Base-by-base conservation (phyloP, 2,888 invertebrate genomes). In the Sialis fuliginosa region DNA sequence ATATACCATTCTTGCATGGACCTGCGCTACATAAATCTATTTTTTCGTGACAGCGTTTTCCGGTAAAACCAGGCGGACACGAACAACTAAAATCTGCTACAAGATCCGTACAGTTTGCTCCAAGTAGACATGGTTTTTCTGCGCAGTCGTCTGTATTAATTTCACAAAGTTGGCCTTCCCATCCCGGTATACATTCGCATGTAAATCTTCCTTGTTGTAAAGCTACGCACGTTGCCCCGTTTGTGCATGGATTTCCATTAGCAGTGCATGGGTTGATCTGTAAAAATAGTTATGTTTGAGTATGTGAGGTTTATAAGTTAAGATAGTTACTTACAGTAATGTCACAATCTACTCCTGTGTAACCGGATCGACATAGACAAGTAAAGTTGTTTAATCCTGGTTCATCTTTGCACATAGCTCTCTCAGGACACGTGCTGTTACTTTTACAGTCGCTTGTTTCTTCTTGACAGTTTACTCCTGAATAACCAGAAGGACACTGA, bases 401-500 rank as follows among this genome's bases (percentile, higher is more conserved):
- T 64, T 84, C 88, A 63, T 96, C 91, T 67, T 95, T 93, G 64
- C 97, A 97, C 88, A 93, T 92, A 4, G 95, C 95, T 57, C 92
- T 73, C 60, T 92, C 93, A 1, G 91, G 90, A 56, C 97, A 97
- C 0, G 95, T 89, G 51, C 88, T 85, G 59, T 83, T 85, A 22
- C 22, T 22, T 54, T 72, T 71, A 60, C 92, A 95, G 57, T 95
- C 91, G 10, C 86, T 82, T 56, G 81, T 76, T 64, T 93, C 91
- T 60, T 91, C 88, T 68, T 96, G 93, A 60, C 96, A 96, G 60
- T 92, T 92, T 34, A 90, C 77, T n/a, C 92, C 92, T 6, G 82
- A 79, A 57, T 90, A 92, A 40, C 91, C 91, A 5, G 80, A 73
- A 1, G 81, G 76, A 60, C 95, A 95, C 52, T 86, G 79, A 56